phyloP scores from a whole-genome alignment of 2,888 invertebrate genomes.

The Microchrysa polita region DNA sequence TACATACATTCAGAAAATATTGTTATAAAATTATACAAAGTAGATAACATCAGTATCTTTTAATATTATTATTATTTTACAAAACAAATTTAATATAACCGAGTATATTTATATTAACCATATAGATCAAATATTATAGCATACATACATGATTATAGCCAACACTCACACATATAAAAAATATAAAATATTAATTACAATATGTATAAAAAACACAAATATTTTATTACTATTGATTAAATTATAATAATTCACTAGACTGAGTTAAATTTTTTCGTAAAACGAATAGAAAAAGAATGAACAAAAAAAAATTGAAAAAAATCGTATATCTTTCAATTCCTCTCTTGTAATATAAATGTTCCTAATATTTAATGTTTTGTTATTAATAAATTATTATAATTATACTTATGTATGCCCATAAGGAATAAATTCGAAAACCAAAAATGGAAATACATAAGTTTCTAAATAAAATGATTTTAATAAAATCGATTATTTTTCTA shows the following conservation, averaged over 20 bases:
- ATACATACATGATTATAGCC: too few species aligned
- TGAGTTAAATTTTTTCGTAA: background rate
- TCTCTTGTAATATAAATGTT: constrained; percentile 25
- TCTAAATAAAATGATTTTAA: constrained; percentile 32
- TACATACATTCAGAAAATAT: constrained; percentile 45
- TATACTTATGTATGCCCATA: constrained; percentile 12
- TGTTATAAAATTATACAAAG: constrained; percentile 11
- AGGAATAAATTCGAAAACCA: too few species aligned
- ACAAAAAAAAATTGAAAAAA: too few species aligned
- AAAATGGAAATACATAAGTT: constrained; percentile 6
- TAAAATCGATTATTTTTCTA: constrained; percentile 34
- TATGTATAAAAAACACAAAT: background rate
- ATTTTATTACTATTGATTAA: constrained; percentile 41
- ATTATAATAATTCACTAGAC: constrained; percentile 9
- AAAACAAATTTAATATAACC: background rate
- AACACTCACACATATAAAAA: too few species aligned
- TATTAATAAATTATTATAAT: background rate
- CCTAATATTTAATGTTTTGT: constrained; percentile 22
- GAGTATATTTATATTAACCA: background rate
- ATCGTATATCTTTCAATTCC: background rate
- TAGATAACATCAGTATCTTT: constrained; percentile 45
- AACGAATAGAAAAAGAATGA: background rate
- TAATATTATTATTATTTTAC: constrained; percentile 47
- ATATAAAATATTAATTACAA: background rate
- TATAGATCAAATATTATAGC: background rate